A percentile compares a stretch with the other conserved stretches of the same genome.
Conservation (phyloP, 1,140 invertebrate species). For the Pissodes strobi region DNA sequence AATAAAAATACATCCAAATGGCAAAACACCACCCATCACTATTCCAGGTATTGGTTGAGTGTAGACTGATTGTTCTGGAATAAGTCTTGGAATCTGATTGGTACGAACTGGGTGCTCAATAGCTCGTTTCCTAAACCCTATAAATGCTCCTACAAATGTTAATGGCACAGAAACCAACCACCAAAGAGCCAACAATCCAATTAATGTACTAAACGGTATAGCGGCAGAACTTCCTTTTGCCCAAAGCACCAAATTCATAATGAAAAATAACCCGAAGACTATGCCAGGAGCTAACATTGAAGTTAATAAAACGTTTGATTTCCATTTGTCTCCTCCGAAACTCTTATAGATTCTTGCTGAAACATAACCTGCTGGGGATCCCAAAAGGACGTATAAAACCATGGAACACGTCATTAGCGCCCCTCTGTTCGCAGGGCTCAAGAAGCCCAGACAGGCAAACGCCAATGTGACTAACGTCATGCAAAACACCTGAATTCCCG, state of each 20-base stretch:
- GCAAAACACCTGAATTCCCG: constrained; percentile 87
- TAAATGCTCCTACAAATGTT: constrained; percentile 97
- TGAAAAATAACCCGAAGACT: constrained; percentile 93
- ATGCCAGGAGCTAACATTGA: constrained; percentile 93
- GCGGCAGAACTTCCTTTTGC: constrained; percentile 92
- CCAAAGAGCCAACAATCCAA: constrained; percentile 95
- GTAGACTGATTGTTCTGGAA: constrained; percentile 97
- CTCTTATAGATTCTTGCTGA: constrained; percentile 97
- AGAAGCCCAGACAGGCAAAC: constrained; percentile 96
- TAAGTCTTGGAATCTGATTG: constrained; percentile 97
- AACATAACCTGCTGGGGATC: constrained; percentile 93
- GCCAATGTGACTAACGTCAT: constrained; percentile 81
- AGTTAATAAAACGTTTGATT: constrained; percentile 94
- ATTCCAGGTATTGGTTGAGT: constrained; percentile 91
- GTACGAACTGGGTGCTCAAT: constrained; percentile 97
- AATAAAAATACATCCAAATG: constrained; percentile 99
- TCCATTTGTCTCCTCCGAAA: constrained; percentile 98
- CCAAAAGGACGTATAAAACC: constrained; percentile 92
- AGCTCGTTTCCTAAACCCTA: constrained; percentile 95
- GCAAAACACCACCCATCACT: constrained; percentile 96
- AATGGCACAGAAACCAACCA: constrained; percentile 97
- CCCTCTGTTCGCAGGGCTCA: constrained; percentile 97
- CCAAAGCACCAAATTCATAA: constrained; percentile 97
- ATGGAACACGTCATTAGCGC: constrained; percentile 97
- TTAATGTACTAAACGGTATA: constrained; percentile 95